Evolutionary conservation across 92 coral and sea anemone species (phyloP), one percentile per base, ranked within the genome.

Genomic region (Epizoanthus stellaris): DNA sequence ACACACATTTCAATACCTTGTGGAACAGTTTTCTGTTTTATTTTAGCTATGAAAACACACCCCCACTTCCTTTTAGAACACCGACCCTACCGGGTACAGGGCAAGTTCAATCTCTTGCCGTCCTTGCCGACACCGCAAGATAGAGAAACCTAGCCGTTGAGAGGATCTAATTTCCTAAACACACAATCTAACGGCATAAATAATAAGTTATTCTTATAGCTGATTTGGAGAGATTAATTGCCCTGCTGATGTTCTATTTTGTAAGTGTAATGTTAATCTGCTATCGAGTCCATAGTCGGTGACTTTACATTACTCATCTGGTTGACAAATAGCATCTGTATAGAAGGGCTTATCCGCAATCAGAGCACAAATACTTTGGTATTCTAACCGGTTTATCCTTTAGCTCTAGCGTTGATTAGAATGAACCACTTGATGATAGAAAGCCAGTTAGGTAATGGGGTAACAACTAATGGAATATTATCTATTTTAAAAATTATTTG

Each of bases 21-120:
- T 39, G 47, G 73, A 63, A 56, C 80, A 79, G 21, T 79, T 72
- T 58, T 79, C 72, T 62, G 71, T 79, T 79, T 40, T 79, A 42
- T 79, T 64, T 77, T 62, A n/a, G 14, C 25, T 63, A 42, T 43
- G 40, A 12, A 16, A 63, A 40, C 38, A 79, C 83, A 63, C 83
- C 83, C 72, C 25, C 83, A 23, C 72, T 60, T 79, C 61, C 83
- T 63, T 79, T 21, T 19, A 17, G 14, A 20, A 63, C 12, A 63
- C 83, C 83, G 71, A 79, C 72, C 23, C 21, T 19, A 1, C 6
- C 54, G 17, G 17, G 25, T 57, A 1, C 34, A 17, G 69, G 83
- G 83, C 60, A 63, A 79, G 60, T 62, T 61, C 45, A 79, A 64
- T 2, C 66, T 54, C 34, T 56, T 76, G 52, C 81, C 65, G 80